Evolutionary conservation across 2,797 vertebrate species (phyloP).

Genomic region (Natrix natrix): DNA sequence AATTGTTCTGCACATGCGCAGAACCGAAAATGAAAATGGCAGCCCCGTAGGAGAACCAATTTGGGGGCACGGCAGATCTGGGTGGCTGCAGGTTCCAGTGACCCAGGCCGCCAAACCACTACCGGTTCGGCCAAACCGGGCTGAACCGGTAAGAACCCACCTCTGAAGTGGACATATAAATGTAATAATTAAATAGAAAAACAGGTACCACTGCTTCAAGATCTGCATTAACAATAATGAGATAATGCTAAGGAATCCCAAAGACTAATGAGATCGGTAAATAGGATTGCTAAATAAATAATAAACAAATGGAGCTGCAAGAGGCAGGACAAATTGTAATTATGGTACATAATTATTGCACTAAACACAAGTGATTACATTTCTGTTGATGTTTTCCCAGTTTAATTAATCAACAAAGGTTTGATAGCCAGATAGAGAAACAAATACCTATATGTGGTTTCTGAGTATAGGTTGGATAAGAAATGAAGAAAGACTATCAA

Average conservation of each 20-base stretch:
- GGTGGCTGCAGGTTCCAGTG: too few relatives aligned
- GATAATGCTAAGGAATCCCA: not conserved
- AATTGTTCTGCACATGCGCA: too few relatives aligned
- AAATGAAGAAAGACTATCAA: not conserved
- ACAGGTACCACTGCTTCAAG: not conserved
- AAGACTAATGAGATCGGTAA: not conserved
- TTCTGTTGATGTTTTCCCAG: not conserved
- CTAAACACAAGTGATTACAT: not conserved
- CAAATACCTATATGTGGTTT: not conserved
- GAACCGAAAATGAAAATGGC: too few relatives aligned
- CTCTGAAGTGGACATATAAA: not conserved
- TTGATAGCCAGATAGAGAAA: not conserved
- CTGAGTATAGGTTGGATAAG: not conserved
- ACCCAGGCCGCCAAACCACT: too few relatives aligned
- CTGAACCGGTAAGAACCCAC: too few relatives aligned
- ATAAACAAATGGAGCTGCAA: not conserved
- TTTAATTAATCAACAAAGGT: not conserved
- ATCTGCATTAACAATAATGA: not conserved
- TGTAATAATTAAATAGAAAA: not conserved
- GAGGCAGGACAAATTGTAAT: not conserved
- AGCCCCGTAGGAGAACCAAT: too few relatives aligned
- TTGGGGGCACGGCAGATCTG: too few relatives aligned
- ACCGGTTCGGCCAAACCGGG: too few relatives aligned
- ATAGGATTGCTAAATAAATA: not conserved
- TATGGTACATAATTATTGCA: not conserved